These are phyloP conservation scores for Gasterosteus aculeatus DNA, from an alignment of 2,113 vertebrate genomes.

Conservation along the genomic window DNA sequence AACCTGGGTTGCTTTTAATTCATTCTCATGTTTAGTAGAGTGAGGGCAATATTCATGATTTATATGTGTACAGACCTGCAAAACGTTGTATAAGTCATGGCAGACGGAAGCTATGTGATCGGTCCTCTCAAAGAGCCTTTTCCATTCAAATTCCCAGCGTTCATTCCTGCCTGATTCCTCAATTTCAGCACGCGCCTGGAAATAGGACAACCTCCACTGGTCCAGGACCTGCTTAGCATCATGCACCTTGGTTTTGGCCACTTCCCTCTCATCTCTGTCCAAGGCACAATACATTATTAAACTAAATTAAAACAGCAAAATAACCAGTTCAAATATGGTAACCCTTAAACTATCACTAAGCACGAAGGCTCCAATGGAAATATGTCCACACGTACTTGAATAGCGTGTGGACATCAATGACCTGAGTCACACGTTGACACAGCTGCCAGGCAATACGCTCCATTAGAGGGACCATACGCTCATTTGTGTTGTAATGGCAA, in stretches of 20 bases:
- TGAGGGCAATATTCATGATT: neutral
- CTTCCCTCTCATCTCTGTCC: conserved; percentile 81
- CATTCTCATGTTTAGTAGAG: neutral
- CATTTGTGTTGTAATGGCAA: conserved; percentile 87
- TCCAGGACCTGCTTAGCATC: conserved; percentile 86
- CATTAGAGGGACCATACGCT: conserved; percentile 89
- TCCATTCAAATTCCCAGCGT: conserved; percentile 95
- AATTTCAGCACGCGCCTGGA: conserved; percentile 86
- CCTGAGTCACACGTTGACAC: conserved; percentile 79
- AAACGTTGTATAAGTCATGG: conserved; percentile 84
- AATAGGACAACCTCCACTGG: conserved; percentile 90
- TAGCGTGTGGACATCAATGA: conserved; percentile 81
- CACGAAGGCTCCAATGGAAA: neutral
- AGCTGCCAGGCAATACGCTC: conserved; percentile 93
- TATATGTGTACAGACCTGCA: conserved; percentile 83
- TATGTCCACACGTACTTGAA: conserved; percentile 84
- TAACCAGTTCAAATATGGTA: neutral
- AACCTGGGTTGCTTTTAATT: neutral
- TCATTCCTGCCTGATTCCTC: conserved; percentile 83
- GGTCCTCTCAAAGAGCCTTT: conserved; percentile 89
- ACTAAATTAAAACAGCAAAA: neutral
- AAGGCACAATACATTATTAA: conserved; percentile 14
- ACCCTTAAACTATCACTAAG: neutral
- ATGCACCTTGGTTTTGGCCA: conserved; percentile 81
- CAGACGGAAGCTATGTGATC: conserved; percentile 92